Conservation (phyloP, 2,113 vertebrate species). For the Aix galericulata region DNA sequence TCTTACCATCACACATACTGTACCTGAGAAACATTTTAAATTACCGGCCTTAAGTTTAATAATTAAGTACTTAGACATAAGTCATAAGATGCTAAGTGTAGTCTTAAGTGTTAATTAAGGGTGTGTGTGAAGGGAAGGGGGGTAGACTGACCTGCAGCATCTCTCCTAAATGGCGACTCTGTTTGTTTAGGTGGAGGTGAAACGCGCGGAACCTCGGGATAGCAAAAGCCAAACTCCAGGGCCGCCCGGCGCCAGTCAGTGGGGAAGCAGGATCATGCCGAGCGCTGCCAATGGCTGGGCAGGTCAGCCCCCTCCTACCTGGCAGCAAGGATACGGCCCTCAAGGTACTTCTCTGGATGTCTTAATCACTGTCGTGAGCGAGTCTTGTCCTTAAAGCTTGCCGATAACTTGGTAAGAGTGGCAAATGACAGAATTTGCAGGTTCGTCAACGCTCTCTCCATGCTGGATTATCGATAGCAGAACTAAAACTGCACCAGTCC, state of each 20-base stretch:
- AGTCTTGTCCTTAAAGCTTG: fast-evolving
- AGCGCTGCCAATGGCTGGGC: slow-evolving; percentile 97
- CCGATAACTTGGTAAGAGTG: fast-evolving
- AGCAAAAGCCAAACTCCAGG: slow-evolving; percentile 92
- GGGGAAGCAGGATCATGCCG: slow-evolving; percentile 92
- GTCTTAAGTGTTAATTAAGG: slow-evolving; percentile 76
- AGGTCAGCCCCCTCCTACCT: slow-evolving; percentile 91
- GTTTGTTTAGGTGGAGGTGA: slow-evolving; percentile 98
- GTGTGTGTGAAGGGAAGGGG: slow-evolving; percentile 82
- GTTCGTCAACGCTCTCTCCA: fast-evolving
- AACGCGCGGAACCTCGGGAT: slow-evolving; percentile 96
- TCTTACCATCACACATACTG: slow-evolving; percentile 62
- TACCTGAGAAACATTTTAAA: slow-evolving; percentile 96
- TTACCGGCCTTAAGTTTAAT: slow-evolving; percentile 81
- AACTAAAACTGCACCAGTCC: fast-evolving
- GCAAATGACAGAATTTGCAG: fast-evolving
- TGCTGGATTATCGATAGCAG: not conserved
- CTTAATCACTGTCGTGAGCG: fast-evolving
- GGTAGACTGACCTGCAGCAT: slow-evolving; percentile 10
- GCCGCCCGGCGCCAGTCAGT: slow-evolving; percentile 90
- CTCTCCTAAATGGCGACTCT: slow-evolving; percentile 77
- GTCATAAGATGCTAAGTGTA: slow-evolving; percentile 84
- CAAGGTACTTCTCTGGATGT: slow-evolving; percentile 82
- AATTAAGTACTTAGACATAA: slow-evolving; percentile 83
- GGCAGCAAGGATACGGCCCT: slow-evolving; percentile 95